Evolutionary conservation across 2,888 invertebrate genomes (phyloP).

Genomic region (Hyposoter dolosus): DNA sequence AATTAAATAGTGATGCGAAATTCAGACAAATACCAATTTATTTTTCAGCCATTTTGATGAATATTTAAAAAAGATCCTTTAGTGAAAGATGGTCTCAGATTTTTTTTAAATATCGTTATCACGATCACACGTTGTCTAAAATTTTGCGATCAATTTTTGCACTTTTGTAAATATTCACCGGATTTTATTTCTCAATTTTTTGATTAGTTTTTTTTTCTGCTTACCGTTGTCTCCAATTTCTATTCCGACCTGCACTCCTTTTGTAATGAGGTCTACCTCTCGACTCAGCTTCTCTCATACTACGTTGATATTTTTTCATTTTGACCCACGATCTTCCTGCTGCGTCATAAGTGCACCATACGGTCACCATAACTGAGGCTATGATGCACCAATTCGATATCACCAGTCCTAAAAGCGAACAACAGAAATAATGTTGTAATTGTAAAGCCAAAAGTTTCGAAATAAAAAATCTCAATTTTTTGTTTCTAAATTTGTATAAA

Average conservation of each 20-base stretch:
- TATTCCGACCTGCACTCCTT: constrained; percentile 90
- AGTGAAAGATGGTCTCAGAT: not conserved
- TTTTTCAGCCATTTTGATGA: too few relatives aligned
- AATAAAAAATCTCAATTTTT: not conserved
- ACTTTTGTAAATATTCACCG: not conserved
- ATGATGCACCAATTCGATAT: constrained; percentile 92
- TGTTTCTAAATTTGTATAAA: not conserved
- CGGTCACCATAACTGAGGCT: constrained; percentile 90
- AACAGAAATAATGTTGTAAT: not conserved
- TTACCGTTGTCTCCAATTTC: constrained; percentile 94
- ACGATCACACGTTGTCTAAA: not conserved
- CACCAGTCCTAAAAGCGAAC: constrained; percentile 87
- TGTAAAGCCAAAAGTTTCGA: constrained; percentile 5
- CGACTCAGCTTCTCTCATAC: constrained; percentile 91
- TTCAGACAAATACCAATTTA: too few relatives aligned
- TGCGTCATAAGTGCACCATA: constrained; percentile 95
- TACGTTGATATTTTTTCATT: constrained; percentile 94
- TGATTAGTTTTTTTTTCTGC: not conserved
- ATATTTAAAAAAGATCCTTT: too few relatives aligned
- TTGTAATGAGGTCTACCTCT: constrained; percentile 89
- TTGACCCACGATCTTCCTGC: constrained; percentile 96
- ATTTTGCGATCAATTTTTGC: not conserved
- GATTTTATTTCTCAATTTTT: not conserved
- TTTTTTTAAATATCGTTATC: not conserved
- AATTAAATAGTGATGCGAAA: not conserved